Percentiles rank a stretch among this genome's conserved stretches.
These are phyloP conservation scores for Camponotus floridanus DNA, from an alignment of 1,140 invertebrate species.

Conservation along the genomic window DNA sequence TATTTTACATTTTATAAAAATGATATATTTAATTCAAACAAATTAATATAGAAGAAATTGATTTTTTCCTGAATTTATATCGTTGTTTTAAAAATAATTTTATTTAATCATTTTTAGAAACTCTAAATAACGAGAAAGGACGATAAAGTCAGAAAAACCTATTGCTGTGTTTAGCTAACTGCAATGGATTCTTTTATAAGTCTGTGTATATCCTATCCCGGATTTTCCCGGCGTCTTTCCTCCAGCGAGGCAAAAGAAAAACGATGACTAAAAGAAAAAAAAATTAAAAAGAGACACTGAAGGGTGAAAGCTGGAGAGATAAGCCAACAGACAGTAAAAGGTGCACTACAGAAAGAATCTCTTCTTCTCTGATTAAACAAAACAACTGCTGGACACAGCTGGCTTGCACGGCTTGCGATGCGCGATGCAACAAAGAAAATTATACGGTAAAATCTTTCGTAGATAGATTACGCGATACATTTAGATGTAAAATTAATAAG, in stretches of 20 bases:
- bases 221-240: constrained; percentile 30
- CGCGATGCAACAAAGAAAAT: constrained; percentile 27
- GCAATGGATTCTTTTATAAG: constrained; percentile 61
- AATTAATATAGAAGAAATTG: background rate
- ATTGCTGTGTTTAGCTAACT: constrained; percentile 69
- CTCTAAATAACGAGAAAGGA: constrained; percentile 21
- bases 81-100: background rate
- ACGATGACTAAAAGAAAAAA: constrained; percentile 11
- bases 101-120: background rate
- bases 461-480: background rate
- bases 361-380: constrained; percentile 78
- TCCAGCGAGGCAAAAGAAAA: constrained; percentile 25
- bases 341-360: constrained; percentile 46
- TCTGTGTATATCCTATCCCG: constrained; percentile 60
- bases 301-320: constrained; percentile 68
- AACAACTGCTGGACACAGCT: constrained; percentile 67
- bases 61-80: background rate
- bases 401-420: constrained; percentile 42
- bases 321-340: constrained; percentile 73
- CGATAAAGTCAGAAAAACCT: constrained; percentile 40
- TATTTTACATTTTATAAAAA: background rate
- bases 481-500: constrained; percentile 21
- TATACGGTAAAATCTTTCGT: constrained; percentile 39
- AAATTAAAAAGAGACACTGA: constrained; percentile 43
- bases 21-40: background rate